Base-by-base conservation (phyloP, 2,888 invertebrate species). In the Eupithecia insigniata region DNA sequence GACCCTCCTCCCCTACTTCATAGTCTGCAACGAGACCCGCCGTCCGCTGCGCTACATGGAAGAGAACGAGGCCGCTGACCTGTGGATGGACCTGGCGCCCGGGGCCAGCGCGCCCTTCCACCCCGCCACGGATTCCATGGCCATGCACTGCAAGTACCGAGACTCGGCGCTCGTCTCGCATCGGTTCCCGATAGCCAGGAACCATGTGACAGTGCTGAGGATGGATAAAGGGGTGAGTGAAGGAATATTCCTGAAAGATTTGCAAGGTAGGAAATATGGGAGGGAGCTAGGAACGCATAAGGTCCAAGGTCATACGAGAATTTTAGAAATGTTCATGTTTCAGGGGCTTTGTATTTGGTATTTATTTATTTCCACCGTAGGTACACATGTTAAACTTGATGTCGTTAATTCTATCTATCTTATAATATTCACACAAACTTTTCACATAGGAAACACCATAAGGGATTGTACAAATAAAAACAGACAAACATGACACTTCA, bases 51-150 rank as follows among this genome's bases (percentile, higher is more conserved):
- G 97, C 70, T 97, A 96, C 90, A 97, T 98, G 97, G 97, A 98
- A 84, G 96, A 97, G 87, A 97, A 97, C 83, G 97, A 97, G 84
- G 95, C 96, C 60, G 97, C 97, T 0, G 98, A 98, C 89, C 92
- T 98, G 14, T 98, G 97, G 98, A 95, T 96, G 67, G 97, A 97
- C 90, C 90, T 97, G 26, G 90, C 95, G 0, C 96, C 96, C 0
- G 95, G 95, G 74, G 96, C 97, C 88, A 96, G 96, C 80, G 89
- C 96, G 22, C 95, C 97, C 10, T 97, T 97, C 89, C 98, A 97
- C 97, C 98, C 97, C 0, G 96, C 96, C 81, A 97, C 97, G 0
- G 96, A 96, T 76, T 96, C 96, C 0, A 96, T 97, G 96, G 95
- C 95, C 79, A 96, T 98, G 96, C 96, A 96, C 81, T 96, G 97